phyloP scores from a whole-genome alignment of 2,888 invertebrate genomes.

The Cynaeus angustus region DNA sequence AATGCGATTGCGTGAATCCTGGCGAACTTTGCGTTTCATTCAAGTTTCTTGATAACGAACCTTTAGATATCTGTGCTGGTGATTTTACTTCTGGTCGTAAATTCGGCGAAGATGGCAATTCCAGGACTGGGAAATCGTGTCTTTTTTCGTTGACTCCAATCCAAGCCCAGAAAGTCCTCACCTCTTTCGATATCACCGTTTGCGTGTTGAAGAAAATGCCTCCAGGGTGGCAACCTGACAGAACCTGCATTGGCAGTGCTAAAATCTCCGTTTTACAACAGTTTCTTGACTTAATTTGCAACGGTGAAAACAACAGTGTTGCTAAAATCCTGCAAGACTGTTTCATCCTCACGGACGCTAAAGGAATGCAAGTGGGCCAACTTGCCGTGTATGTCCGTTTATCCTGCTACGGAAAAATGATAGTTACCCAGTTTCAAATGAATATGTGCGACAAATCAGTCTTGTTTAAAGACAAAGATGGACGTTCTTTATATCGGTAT shows the following conservation, averaged over 20 bases:
- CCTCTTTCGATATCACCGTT: conserved; percentile 75
- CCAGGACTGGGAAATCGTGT: conserved; percentile 80
- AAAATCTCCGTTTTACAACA: conserved; percentile 74
- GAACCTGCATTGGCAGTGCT: conserved; percentile 76
- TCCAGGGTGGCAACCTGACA: conserved; percentile 78
- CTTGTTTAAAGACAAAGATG: conserved; percentile 70
- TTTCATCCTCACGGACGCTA: conserved; percentile 74
- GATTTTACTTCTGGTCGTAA: conserved; percentile 69
- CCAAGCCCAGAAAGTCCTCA: conserved; percentile 74
- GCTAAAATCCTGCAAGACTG: conserved; percentile 78
- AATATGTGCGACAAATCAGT: conserved; percentile 70
- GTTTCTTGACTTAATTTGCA: conserved; percentile 74
- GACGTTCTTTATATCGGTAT: conserved; percentile 69
- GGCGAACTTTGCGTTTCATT: conserved; percentile 78
- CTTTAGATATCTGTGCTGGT: conserved; percentile 78
- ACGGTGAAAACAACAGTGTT: conserved; percentile 70
- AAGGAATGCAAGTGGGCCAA: conserved; percentile 74
- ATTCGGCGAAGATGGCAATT: conserved; percentile 61
- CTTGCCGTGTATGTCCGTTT: conserved; percentile 77
- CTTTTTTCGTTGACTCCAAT: conserved; percentile 77
- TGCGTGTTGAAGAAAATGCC: conserved; percentile 77
- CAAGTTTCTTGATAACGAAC: conserved; percentile 75
- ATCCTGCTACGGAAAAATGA: conserved; percentile 79
- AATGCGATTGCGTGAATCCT: conserved; percentile 65
- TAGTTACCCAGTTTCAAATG: conserved; percentile 79